Conservation (phyloP, 2,797 vertebrate genomes). For the Notoglanidium macrostoma region DNA sequence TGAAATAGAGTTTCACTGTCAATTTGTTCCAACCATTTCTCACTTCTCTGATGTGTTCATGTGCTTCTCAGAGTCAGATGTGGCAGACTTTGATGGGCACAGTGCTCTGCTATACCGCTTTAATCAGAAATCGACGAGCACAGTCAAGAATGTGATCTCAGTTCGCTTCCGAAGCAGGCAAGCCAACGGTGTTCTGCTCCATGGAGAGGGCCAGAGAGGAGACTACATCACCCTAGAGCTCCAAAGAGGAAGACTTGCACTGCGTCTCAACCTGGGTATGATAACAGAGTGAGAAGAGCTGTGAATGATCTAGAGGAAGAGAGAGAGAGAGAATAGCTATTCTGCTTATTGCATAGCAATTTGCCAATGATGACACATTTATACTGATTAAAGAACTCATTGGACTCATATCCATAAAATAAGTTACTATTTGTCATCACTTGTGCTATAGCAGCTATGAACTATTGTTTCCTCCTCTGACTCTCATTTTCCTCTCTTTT, state of each 20-base stretch:
- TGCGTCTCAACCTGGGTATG: slow-evolving; percentile 89
- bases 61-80: slow-evolving; percentile 80
- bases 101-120: slow-evolving; percentile 91
- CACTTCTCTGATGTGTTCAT: not conserved
- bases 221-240: slow-evolving; percentile 91
- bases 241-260: slow-evolving; percentile 83
- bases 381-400: not conserved
- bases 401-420: not conserved
- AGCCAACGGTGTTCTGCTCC: slow-evolving; percentile 90
- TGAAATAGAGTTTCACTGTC: slow-evolving; percentile 7
- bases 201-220: slow-evolving; percentile 87
- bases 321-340: not conserved
- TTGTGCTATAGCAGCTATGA: not conserved
- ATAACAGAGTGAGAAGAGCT: not conserved
- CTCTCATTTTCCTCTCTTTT: not conserved
- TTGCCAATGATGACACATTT: not conserved
- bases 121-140: slow-evolving; percentile 85
- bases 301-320: not conserved
- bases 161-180: slow-evolving; percentile 91
- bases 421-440: not conserved
- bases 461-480: not conserved
- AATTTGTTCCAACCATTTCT: slow-evolving; percentile 18
- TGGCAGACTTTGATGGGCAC: slow-evolving; percentile 89
- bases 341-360: not conserved
- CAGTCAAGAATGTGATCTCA: slow-evolving; percentile 85